Evolutionary conservation across 2,888 invertebrate species (phyloP).

Genomic region (Apamea anceps): DNA sequence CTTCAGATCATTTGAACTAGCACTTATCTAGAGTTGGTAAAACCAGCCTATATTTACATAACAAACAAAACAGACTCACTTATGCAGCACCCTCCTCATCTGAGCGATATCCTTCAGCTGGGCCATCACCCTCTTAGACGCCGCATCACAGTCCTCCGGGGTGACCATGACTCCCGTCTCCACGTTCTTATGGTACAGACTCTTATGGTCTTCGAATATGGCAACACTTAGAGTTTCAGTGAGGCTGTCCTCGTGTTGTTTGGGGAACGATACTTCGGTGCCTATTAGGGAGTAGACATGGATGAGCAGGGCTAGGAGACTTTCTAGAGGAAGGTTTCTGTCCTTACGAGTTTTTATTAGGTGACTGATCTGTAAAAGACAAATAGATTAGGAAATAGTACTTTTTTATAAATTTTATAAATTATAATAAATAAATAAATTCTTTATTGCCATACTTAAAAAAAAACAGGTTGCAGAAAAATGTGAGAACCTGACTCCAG

Average conservation of each 20-base stretch:
- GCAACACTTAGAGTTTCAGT: conserved; percentile 88
- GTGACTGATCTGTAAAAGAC: conserved; percentile 85
- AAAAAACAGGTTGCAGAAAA: no score
- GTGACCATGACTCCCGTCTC: conserved; percentile 72
- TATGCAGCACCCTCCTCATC: conserved; percentile 82
- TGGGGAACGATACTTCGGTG: conserved; percentile 88
- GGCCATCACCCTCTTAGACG: conserved; percentile 77
- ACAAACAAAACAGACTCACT: conserved; percentile 72
- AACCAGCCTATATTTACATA: not conserved
- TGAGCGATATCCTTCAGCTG: conserved; percentile 81
- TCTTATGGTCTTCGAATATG: conserved; percentile 90
- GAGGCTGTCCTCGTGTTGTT: conserved; percentile 87
- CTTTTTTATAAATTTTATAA: no score
- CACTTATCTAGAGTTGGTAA: no score
- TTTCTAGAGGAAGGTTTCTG: conserved; percentile 89
- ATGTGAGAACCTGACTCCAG: no score
- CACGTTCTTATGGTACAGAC: conserved; percentile 63
- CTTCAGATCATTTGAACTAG: no score
- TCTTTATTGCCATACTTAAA: not conserved
- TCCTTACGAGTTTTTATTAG: conserved; percentile 90
- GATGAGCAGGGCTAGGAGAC: conserved; percentile 90
- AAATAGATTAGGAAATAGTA: not conserved
- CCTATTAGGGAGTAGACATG: conserved; percentile 91
- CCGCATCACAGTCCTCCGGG: conserved; percentile 78
- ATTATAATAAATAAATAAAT: no score